Percentiles rank a stretch among this genome's conserved stretches.
Conservation (phyloP, 1,140 invertebrate genomes). For the Amphibalanus amphitrite region DNA sequence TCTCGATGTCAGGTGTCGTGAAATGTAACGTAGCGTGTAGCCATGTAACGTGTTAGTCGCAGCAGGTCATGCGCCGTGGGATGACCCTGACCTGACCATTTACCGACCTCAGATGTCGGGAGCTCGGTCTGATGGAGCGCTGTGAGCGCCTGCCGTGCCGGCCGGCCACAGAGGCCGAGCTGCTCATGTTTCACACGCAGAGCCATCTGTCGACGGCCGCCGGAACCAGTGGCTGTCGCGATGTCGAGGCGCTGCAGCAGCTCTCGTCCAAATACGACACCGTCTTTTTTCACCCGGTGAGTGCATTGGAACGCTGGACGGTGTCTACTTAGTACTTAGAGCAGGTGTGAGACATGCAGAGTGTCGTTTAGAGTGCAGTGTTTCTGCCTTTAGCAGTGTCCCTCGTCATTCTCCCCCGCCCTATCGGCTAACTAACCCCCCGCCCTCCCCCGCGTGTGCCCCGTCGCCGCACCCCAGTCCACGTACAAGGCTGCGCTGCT, state of each 20-base stretch:
- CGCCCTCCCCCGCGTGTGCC: no score
- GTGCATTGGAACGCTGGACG: constrained; percentile 17
- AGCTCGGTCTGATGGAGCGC: constrained; percentile 48
- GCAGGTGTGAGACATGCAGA: no score
- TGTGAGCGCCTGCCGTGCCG: constrained; percentile 41
- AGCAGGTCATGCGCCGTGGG: no score
- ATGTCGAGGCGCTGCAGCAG: constrained; percentile 42
- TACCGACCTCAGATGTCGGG: constrained; percentile 42
- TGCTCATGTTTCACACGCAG: constrained; percentile 43
- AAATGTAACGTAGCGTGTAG: no score
- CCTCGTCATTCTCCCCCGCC: no score
- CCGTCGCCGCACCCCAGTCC: no score
- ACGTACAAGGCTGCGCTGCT: constrained; percentile 58
- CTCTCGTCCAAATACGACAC: constrained; percentile 63
- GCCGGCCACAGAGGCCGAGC: constrained; percentile 47
- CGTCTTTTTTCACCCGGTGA: constrained; percentile 68
- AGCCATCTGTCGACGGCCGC: constrained; percentile 45
- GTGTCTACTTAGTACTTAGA: constrained; percentile 21
- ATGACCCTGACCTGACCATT: no score
- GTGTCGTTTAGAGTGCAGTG: no score
- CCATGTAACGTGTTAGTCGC: no score
- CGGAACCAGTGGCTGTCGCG: constrained; percentile 36
- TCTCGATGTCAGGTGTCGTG: no score
- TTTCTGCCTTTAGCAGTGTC: no score
- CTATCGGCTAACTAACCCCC: no score